phyloP scores from a whole-genome alignment of 2,797 vertebrate genomes.

The Poecile montanus region DNA sequence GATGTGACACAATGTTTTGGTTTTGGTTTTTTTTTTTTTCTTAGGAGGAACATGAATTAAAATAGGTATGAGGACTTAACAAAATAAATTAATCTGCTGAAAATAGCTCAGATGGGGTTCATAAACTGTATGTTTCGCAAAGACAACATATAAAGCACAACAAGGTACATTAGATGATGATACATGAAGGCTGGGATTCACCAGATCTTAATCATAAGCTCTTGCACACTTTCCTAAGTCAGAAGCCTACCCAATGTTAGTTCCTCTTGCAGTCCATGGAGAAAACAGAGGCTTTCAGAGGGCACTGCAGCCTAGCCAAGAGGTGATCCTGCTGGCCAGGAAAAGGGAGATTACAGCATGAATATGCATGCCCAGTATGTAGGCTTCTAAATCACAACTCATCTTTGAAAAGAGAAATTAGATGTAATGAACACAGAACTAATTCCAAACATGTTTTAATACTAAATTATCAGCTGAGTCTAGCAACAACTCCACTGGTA shows the following conservation, averaged over 20 bases:
- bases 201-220: background rate
- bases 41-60: background rate
- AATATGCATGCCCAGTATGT: background rate
- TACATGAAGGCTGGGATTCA: background rate
- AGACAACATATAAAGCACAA: background rate
- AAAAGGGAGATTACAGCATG: background rate
- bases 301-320: background rate
- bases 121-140: background rate
- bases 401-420: background rate
- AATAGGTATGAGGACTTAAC: background rate
- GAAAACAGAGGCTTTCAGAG: background rate
- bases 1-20: accelerated
- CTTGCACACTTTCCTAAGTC: background rate
- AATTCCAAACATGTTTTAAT: background rate
- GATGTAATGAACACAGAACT: background rate
- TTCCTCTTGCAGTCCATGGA: background rate
- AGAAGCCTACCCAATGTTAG: background rate
- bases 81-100: background rate
- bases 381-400: background rate
- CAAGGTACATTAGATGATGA: background rate
- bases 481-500: background rate
- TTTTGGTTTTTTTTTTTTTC: accelerated
- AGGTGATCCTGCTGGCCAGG: background rate
- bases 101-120: background rate
- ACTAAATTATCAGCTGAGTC: background rate